Evolutionary conservation across 2,113 vertebrate species (phyloP).

Genomic region (Erinaceus europaeus): DNA sequence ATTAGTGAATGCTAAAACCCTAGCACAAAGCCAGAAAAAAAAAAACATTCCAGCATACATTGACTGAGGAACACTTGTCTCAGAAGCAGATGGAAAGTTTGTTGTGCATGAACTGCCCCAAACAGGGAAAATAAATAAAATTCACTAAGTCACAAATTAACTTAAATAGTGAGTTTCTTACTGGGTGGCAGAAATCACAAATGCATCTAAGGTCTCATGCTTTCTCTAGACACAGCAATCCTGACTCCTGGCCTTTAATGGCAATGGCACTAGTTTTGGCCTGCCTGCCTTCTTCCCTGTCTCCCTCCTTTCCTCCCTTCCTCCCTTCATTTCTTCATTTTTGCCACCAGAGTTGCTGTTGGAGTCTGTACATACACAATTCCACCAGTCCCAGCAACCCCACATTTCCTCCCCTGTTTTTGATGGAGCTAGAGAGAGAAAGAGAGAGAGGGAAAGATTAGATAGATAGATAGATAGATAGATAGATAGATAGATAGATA

Average conservation of each 20-base stretch:
- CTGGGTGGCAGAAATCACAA: not conserved
- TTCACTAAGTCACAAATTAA: not conserved
- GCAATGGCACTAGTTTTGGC: not conserved
- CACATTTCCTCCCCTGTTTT: no score
- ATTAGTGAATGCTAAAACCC: not conserved
- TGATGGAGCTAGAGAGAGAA: no score
- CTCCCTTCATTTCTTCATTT: no score
- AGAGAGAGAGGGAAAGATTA: no score
- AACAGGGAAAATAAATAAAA: not conserved
- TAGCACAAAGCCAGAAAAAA: not conserved
- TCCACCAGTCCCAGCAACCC: no score
- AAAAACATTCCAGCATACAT: no score
- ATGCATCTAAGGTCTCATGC: not conserved
- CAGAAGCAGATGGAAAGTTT: not conserved
- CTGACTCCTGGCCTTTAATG: no score
- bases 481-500: no score
- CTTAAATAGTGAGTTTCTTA: constrained; percentile 23
- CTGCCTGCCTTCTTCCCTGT: not conserved
- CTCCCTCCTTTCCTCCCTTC: no score
- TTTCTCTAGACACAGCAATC: not conserved
- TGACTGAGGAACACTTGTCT: constrained; percentile 16
- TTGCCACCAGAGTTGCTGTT: no score
- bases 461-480: no score
- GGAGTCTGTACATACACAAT: no score
- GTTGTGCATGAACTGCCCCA: not conserved